phyloP scores from a whole-genome alignment of 2,797 vertebrate species.

The Sebastes matsubarae region DNA sequence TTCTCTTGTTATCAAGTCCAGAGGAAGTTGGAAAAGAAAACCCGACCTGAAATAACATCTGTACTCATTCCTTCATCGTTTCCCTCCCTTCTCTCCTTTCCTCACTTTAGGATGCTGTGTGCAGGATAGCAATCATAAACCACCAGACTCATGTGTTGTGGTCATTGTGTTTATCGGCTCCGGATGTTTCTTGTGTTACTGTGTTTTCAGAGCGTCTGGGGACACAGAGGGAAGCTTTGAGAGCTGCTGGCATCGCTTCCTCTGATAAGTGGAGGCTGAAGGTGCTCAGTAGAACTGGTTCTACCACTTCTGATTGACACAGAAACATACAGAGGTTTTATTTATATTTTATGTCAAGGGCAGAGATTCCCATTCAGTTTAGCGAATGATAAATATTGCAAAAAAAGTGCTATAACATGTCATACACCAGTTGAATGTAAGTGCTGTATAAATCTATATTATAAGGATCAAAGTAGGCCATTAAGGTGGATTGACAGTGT shows the following conservation, averaged over 20 bases:
- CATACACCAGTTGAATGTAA: neutral
- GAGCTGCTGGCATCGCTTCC: constrained; percentile 42
- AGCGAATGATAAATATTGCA: neutral
- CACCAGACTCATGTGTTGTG: constrained; percentile 44
- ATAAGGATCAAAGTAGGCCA: neutral
- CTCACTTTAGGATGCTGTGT: constrained; percentile 17
- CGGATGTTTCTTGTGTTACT: constrained; percentile 64
- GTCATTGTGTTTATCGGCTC: constrained; percentile 54
- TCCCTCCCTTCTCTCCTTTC: constrained; percentile 50
- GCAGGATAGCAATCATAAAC: constrained; percentile 54
- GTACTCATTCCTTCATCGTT: neutral
- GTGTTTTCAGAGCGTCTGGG: constrained; percentile 30
- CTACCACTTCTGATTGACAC: neutral
- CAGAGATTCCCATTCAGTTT: neutral
- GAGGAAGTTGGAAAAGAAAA: constrained; percentile 36
- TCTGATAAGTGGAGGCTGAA: constrained; percentile 52
- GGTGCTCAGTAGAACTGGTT: constrained; percentile 11
- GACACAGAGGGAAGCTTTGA: constrained; percentile 54
- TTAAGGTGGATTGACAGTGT: neutral
- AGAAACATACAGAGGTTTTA: neutral
- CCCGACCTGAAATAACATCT: constrained; percentile 28
- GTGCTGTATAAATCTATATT: neutral
- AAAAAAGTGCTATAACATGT: neutral
- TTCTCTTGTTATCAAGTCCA: constrained; percentile 28
- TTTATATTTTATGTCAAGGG: neutral